Evolutionary conservation across 2,797 vertebrate genomes (phyloP).

Genomic region (Craterocephalus amniculus): DNA sequence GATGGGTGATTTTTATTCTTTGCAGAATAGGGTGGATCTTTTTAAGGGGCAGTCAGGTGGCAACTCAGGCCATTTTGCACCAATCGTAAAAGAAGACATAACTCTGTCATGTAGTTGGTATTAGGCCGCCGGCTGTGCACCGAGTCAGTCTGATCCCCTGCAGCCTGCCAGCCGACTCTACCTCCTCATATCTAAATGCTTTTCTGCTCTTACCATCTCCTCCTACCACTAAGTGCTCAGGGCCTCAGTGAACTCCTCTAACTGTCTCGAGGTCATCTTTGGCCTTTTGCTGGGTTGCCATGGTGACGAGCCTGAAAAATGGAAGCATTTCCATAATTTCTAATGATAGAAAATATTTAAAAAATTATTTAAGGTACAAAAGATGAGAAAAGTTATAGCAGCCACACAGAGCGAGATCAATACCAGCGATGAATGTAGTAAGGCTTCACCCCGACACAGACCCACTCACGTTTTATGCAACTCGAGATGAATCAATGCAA

Average conservation of each 20-base stretch:
- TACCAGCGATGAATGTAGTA: not conserved
- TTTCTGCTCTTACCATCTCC: constrained; percentile 40
- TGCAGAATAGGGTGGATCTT: not conserved
- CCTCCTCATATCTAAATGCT: constrained; percentile 44
- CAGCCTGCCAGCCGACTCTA: constrained; percentile 33
- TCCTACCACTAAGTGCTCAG: constrained; percentile 35
- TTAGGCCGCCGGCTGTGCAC: constrained; percentile 23
- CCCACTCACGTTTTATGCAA: constrained; percentile 1
- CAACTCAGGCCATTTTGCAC: constrained; percentile 24
- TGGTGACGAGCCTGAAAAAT: constrained; percentile 38
- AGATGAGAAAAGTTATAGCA: constrained; percentile 3
- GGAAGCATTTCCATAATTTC: constrained; percentile 47
- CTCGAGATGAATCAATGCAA: not conserved
- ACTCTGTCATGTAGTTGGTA: constrained; percentile 34
- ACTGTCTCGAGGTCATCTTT: constrained; percentile 24
- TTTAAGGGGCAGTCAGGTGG: not conserved
- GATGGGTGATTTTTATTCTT: constrained; percentile 5
- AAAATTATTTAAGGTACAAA: not conserved
- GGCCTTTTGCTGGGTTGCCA: constrained; percentile 43
- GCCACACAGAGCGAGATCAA: constrained; percentile 9
- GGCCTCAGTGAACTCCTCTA: constrained; percentile 42
- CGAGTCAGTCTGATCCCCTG: constrained; percentile 29
- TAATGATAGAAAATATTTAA: constrained; percentile 16
- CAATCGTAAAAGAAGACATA: not conserved
- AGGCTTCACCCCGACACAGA: not conserved